Evolutionary conservation across 2,888 invertebrate species (phyloP), one percentile per base, ranked within the genome.

Genomic region (Alcis repandata): DNA sequence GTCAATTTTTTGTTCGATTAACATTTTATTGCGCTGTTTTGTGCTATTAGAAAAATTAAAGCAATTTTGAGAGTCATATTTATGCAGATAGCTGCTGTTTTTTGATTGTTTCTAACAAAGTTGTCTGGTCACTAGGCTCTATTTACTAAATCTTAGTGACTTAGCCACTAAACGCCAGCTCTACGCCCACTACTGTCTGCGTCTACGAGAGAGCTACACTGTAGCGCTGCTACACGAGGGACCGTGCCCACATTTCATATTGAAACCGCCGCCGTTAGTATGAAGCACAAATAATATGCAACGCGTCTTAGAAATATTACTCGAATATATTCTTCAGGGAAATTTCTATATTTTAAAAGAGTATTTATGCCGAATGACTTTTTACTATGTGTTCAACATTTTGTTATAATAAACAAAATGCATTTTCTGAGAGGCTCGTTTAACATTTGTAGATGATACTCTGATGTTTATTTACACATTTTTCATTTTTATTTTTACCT

Each of bases 151-250:
- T 36, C 9, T 1, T 38, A 38, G 13, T 38, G 13, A 11, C 22
- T 10, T 13, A 6, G 45, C 13, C 13, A 6, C 2, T 17, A 17
- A 13, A 11, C n/a, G 56, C 13, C 61, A 61, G 9, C 4, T 68
- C 65, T 63, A 57, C 43, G 38, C 9, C 0, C 15, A n/a, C 19
- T 20, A 41, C 27, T 3, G 41, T 11, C 61, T 49, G 58, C 22
- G 41, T 46, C 59, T 60, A 58, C 58, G 51, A 58, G 59, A 63
- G 59, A 59, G 72, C 69, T 73, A 75, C 77, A 76, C 56, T 71
- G 76, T 72, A 73, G 63, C 52, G 46, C 49, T 58, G 61, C 68
- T 73, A 70, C 69, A 53, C 70, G 11, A 41, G 67, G 70, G 69
- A 68, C 63, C 48, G 33, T 49, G 9, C 17, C 49, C 46, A 51